Evolutionary conservation across 1,140 invertebrate species (phyloP).

Genomic region (Lepidurus apus): DNA sequence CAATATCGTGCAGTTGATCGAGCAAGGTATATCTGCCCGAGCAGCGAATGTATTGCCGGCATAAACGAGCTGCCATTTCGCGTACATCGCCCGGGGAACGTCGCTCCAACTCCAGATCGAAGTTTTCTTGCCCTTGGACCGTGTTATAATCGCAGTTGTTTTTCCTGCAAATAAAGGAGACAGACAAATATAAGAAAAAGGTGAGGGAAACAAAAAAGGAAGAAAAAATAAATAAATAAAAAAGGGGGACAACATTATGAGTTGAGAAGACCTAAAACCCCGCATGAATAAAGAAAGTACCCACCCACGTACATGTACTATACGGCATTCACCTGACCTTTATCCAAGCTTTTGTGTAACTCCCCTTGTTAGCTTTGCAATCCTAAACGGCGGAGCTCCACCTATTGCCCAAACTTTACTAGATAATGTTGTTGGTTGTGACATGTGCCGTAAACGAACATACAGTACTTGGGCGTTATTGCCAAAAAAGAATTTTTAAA

Average conservation of each 20-base stretch:
- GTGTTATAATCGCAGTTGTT: conserved; percentile 24
- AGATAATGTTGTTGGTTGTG: neutral
- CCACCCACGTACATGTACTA: neutral
- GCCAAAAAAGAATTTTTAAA: too few species aligned
- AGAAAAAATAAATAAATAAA: neutral
- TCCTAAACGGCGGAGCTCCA: neutral
- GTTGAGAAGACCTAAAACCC: neutral
- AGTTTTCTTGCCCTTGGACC: conserved; percentile 26
- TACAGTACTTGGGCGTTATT: neutral
- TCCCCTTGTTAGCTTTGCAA: neutral
- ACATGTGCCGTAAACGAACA: neutral
- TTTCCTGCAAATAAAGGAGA: neutral
- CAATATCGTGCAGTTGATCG: conserved; percentile 69
- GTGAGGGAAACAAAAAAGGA: neutral
- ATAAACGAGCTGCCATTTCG: conserved; percentile 44
- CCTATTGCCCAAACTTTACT: neutral
- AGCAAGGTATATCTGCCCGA: conserved; percentile 65
- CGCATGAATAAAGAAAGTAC: neutral
- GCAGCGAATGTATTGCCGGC: conserved; percentile 58
- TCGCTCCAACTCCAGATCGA: conserved; percentile 32
- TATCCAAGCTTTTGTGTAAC: neutral
- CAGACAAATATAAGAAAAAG: neutral
- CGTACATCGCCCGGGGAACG: conserved; percentile 31
- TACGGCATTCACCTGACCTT: neutral
- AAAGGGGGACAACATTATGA: neutral